These are phyloP conservation scores for Coleophora deauratella DNA, from an alignment of 2,888 invertebrate species.

Conservation along the genomic window DNA sequence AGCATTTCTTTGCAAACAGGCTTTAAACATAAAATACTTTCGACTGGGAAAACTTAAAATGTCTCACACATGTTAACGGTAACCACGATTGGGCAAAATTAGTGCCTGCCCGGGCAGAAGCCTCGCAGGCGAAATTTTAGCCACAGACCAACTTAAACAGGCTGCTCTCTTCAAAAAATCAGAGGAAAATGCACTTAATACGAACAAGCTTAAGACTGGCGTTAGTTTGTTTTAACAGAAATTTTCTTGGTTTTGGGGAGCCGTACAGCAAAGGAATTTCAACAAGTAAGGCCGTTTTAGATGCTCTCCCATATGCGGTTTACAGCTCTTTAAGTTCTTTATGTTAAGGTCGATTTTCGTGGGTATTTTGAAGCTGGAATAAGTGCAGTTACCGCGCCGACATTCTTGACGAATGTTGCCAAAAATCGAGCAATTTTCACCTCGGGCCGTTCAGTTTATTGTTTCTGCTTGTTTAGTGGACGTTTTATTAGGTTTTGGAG, in stretches of 20 bases:
- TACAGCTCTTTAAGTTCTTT: not conserved
- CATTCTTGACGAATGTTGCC: constrained; percentile 71
- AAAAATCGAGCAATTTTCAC: constrained; percentile 66
- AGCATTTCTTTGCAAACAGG: constrained; percentile 13
- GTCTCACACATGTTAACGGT: constrained; percentile 52
- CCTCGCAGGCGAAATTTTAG: constrained; percentile 63
- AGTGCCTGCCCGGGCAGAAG: constrained; percentile 62
- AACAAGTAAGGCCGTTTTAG: constrained; percentile 61
- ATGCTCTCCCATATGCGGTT: constrained; percentile 23
- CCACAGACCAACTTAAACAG: constrained; percentile 29
- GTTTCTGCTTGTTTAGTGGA: constrained; percentile 28
- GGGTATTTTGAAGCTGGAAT: constrained; percentile 1
- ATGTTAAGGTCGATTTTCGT: no score
- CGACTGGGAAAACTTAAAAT: constrained; percentile 42
- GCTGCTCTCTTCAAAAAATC: constrained; percentile 17
- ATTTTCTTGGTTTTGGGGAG: constrained; percentile 18
- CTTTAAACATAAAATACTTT: constrained; percentile 20
- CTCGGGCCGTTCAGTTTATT: constrained; percentile 56
- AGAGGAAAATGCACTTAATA: constrained; percentile 38
- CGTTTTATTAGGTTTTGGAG: constrained; percentile 20
- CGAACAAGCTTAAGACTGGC: constrained; percentile 31
- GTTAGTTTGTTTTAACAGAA: not conserved
- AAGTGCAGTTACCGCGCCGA: constrained; percentile 34
- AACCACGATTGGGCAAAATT: constrained; percentile 63
- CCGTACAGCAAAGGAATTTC: constrained; percentile 66